Base-by-base conservation (phyloP, 2,888 invertebrate genomes). In the Neoaliturus tenellus region DNA sequence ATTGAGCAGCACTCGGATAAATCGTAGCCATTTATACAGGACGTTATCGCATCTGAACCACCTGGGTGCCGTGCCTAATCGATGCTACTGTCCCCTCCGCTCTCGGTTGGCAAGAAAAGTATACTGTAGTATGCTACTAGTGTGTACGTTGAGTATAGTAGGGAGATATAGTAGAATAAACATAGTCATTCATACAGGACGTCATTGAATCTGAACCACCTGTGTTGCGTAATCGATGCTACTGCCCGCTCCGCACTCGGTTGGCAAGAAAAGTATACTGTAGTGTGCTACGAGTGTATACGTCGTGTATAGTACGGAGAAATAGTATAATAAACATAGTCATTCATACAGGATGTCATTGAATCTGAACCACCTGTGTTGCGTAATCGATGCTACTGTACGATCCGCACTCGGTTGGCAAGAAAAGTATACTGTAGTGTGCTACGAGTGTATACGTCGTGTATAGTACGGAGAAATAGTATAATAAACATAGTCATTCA, bases 1-100 rank as follows among this genome's bases (percentile, higher is more conserved):
- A 71, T 71, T 71, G 71, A 71, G 71, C 71, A 39, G 35, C 41
- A 41, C 71, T 41, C 23, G 71, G 71, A 71, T 71, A 71, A 71
- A 71, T 71, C 71, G 71, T 6, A 71, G 71, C 71, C 71, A 71
- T 71, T 71, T 71, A 71, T 71, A 71, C 71, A 71, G 71, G 41
- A 41, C 71, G 39, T 71, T 71, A 71, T 71, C 71, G 71, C 71
- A 71, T 71, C 71, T 71, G 71, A 71, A 71, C 71, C 71, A 71
- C 71, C 71, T 71, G 71, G 71, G 71, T 41, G 71, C 71, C 71
- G 71, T 41, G 71, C 41, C 39, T 71, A 71, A 71, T 71, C 39
- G 71, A 71, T 71, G 71, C 71, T 31, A 62, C 62, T 62, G 62
- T 62, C 62, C 62, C 28, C 28, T 62, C 14, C 62, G 31, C 62